Conservation (phyloP, 2,888 invertebrate species). For the Oscheius sp. region DNA sequence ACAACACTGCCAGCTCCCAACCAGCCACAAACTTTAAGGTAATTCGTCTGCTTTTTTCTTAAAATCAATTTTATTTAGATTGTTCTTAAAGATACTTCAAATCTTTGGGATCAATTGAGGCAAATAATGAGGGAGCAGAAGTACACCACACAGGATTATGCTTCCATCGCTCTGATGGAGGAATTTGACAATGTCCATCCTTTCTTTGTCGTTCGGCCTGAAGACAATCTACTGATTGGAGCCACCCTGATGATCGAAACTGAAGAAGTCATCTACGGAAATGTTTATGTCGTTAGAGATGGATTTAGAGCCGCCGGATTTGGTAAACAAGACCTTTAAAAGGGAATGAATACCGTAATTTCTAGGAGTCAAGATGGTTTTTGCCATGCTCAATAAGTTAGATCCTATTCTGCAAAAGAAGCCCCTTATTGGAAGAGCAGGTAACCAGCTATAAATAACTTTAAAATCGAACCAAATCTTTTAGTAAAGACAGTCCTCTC, state of each 20-base stretch:
- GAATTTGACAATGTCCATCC: background rate
- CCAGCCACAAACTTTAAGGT: too few species aligned
- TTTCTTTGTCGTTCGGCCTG: background rate
- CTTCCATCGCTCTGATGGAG: background rate
- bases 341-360: too few species aligned
- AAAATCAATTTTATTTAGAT: background rate
- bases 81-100: background rate
- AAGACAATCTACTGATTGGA: constrained; percentile 17
- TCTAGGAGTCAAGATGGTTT: constrained; percentile 11
- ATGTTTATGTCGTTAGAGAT: constrained; percentile 21
- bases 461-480: background rate
- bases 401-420: background rate
- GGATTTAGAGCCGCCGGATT: constrained; percentile 11
- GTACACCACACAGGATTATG: background rate
- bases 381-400: background rate
- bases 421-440: constrained; percentile 13
- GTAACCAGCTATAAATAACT: background rate
- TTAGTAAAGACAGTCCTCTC: background rate
- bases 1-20: too few species aligned
- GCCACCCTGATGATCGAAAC: constrained; percentile 11
- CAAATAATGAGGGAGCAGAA: background rate
- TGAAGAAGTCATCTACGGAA: background rate
- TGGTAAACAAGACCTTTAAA: too few species aligned
- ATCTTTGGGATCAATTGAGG: constrained; percentile 7
- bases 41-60: too few species aligned